phyloP scores from a whole-genome alignment of 1,140 invertebrate genomes.

The Ips typographus region DNA sequence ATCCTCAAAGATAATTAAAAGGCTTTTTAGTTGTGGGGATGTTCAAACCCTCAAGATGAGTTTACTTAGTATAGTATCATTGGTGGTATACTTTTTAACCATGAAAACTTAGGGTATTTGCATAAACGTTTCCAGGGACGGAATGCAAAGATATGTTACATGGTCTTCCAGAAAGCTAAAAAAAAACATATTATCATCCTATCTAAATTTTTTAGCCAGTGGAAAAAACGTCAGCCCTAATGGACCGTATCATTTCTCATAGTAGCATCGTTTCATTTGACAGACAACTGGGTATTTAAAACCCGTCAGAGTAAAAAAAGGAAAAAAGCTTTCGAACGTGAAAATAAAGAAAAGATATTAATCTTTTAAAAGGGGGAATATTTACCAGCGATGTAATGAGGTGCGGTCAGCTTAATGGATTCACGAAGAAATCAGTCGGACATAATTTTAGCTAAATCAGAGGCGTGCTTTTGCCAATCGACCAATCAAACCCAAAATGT shows the following conservation, averaged over 20 bases:
- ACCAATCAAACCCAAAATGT: not conserved
- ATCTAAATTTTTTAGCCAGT: slow-evolving; percentile 2
- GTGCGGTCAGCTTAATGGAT: slow-evolving; percentile 38
- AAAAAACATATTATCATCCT: not conserved
- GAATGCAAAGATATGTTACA: not conserved
- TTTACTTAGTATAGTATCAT: slow-evolving; percentile 41
- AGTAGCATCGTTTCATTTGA: slow-evolving; percentile 26
- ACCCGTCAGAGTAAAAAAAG: slow-evolving; percentile 22
- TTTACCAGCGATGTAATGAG: slow-evolving; percentile 37
- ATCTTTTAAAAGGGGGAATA: slow-evolving; percentile 37
- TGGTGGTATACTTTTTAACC: slow-evolving; percentile 45
- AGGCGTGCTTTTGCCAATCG: slow-evolving; percentile 2
- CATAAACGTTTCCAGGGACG: slow-evolving; percentile 21
- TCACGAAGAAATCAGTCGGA: slow-evolving; percentile 20
- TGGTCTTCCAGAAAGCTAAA: not conserved
- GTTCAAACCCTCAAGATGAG: slow-evolving; percentile 32
- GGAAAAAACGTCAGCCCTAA: slow-evolving; percentile 15
- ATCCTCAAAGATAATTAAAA: slow-evolving; percentile 40
- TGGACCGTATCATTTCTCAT: slow-evolving; percentile 35
- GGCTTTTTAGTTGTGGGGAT: slow-evolving; percentile 37
- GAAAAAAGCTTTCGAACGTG: slow-evolving; percentile 34
- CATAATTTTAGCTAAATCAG: slow-evolving; percentile 13
- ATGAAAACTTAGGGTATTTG: slow-evolving; percentile 15
- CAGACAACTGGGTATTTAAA: slow-evolving; percentile 34
- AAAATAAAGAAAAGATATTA: slow-evolving; percentile 38